A percentile compares a stretch with the other conserved stretches of the same genome.
Conservation (phyloP, 1,140 invertebrate genomes). For the Cardiocondyla obscurior region DNA sequence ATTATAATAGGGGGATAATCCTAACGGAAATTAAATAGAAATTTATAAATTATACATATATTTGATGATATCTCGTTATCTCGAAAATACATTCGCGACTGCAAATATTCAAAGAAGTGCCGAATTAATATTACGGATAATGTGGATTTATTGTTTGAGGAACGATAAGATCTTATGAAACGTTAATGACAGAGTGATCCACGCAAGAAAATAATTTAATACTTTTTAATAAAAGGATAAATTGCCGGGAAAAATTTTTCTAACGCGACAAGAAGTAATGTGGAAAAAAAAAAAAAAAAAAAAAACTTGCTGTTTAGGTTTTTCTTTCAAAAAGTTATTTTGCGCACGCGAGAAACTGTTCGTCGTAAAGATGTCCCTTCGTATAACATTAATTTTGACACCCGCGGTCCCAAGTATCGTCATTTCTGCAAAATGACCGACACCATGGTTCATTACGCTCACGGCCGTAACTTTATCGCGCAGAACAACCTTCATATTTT, state of each 20-base stretch:
- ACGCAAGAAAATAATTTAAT: too few relatives aligned
- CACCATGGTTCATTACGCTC: background rate
- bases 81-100: background rate
- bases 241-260: background rate
- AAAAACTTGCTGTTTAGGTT: background rate
- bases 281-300: too few relatives aligned
- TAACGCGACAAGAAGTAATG: background rate
- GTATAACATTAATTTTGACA: slow-evolving; percentile 17
- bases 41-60: slow-evolving; percentile 25
- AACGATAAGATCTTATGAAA: background rate
- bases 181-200: background rate
- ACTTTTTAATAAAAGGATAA: too few relatives aligned
- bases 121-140: background rate
- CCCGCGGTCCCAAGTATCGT: slow-evolving; percentile 7
- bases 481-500: slow-evolving; percentile 7
- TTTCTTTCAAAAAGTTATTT: background rate
- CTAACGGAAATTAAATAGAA: slow-evolving; percentile 26
- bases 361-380: background rate
- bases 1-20: slow-evolving; percentile 11
- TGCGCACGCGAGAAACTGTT: background rate
- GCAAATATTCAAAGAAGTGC: slow-evolving; percentile 2
- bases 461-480: slow-evolving; percentile 5
- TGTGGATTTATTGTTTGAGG: slow-evolving; percentile 9
- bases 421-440: background rate
- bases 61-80: slow-evolving; percentile 13